phyloP scores from a whole-genome alignment of 2,113 vertebrate species.

The Sinosuthora webbiana region DNA sequence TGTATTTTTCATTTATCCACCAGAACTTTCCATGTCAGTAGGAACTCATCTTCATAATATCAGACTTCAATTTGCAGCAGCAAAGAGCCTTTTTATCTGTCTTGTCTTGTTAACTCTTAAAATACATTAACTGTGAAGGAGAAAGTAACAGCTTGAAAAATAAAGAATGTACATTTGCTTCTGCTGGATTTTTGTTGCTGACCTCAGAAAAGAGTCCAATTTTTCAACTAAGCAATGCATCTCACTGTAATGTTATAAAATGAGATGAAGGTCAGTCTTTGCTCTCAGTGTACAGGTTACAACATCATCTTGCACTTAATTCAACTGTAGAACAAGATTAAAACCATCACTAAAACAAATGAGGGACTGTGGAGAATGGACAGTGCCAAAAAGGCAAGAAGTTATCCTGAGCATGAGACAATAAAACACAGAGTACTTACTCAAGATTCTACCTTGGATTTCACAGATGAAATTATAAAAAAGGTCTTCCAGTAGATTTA shows the following conservation, averaged over 20 bases:
- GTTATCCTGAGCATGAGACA: neutral
- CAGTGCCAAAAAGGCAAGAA: neutral
- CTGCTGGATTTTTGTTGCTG: neutral
- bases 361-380: neutral
- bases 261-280: neutral
- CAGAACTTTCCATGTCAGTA: neutral
- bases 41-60: slow-evolving; percentile 2
- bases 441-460: neutral
- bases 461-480: neutral
- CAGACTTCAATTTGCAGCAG: neutral
- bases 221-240: neutral
- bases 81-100: neutral
- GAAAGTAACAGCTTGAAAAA: neutral
- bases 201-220: neutral
- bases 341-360: neutral
- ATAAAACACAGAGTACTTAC: neutral
- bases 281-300: neutral
- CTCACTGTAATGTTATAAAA: neutral
- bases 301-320: neutral
- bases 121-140: neutral
- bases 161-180: neutral
- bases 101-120: slow-evolving; percentile 24
- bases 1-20: slow-evolving; percentile 42
- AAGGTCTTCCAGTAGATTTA: neutral
- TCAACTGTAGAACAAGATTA: neutral